These are phyloP conservation scores for Athetis lepigone DNA, from an alignment of 2,888 invertebrate species.

Conservation along the genomic window DNA sequence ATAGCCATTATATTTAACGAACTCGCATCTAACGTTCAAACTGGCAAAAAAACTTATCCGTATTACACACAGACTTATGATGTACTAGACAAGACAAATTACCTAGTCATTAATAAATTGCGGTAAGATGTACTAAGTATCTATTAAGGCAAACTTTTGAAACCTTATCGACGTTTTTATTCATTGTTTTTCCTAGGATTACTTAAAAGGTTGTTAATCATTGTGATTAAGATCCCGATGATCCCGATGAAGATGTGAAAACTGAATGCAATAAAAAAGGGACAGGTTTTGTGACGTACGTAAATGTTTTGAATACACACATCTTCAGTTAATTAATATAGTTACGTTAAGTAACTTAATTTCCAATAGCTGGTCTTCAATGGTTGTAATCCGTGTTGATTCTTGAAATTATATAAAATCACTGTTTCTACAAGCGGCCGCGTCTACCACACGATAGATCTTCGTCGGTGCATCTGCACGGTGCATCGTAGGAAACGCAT, in stretches of 20 bases:
- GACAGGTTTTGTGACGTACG: not conserved
- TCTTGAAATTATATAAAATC: not conserved
- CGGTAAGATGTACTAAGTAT: slow-evolving; percentile 20
- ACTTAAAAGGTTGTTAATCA: too few relatives aligned
- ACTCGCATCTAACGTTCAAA: slow-evolving; percentile 61
- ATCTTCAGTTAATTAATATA: not conserved
- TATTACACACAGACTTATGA: slow-evolving; percentile 47
- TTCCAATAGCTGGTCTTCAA: not conserved
- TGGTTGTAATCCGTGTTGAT: not conserved
- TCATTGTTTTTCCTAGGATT: slow-evolving; percentile 20
- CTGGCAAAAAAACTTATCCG: slow-evolving; percentile 65
- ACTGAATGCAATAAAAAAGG: not conserved
- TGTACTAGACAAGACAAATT: slow-evolving; percentile 51
- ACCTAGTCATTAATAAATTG: not conserved
- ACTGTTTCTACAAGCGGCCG: not conserved
- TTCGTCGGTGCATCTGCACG: slow-evolving; percentile 81
- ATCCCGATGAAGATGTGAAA: too few relatives aligned
- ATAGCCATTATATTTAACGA: slow-evolving; percentile 52
- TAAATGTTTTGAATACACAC: not conserved
- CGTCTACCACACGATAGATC: slow-evolving; percentile 57
- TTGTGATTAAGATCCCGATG: not conserved
- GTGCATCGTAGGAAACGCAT: slow-evolving; percentile 76
- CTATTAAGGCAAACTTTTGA: slow-evolving; percentile 27
- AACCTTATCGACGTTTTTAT: slow-evolving; percentile 27
- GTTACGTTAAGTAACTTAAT: not conserved